Base-by-base conservation (phyloP, 2,113 vertebrate species). In the Brienomyrus longianalis region DNA sequence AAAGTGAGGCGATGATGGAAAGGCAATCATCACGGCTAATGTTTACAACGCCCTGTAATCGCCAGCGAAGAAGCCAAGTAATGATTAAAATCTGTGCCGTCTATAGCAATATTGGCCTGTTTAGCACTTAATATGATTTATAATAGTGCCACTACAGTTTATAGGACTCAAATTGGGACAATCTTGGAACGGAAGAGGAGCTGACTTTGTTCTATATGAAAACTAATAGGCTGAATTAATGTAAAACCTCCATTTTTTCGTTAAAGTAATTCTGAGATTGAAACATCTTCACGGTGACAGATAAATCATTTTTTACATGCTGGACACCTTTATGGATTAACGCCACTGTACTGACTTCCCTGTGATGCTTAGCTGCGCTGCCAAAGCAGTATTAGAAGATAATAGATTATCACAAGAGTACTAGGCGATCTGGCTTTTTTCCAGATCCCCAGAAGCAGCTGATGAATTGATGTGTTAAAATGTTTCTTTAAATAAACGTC, bases 391-490 rank as follows among this genome's bases (percentile, higher is more conserved):
- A 59, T 48, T 39, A 89, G 51, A 59, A 11, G 77, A 80, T 89
- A 66, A 52, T 50, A 87, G 56, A 86, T 62, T 51, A 86, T 3
- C 19, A 39, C 3, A 10, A 9, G 17, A 74, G 8, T 83, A 21
- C 51, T 45, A 39, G 50, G 45, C 35, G 45, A 47, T 43, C 51
- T 50, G 51, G 51, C 27, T 1, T 90, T 87, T 62, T 23, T 51
- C 48, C 74, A 31, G 39, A 47, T 59, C 48, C 43, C 35, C 39
- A 23, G 31, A 17, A 56, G 9, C 35, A 66, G 88, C 56, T 50
- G 88, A 87, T 87, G 70, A 91, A 87, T 66, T 89, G 88, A 87
- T 27, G 23, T 39, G 90, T 35, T 83, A 9, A 89, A 47, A 74
- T 59, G 52, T 54, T 80, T 87, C 88, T 77, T 77, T 77, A 91